phyloP scores from a whole-genome alignment of 2,113 vertebrate species.

The Arothron firmamentum region DNA sequence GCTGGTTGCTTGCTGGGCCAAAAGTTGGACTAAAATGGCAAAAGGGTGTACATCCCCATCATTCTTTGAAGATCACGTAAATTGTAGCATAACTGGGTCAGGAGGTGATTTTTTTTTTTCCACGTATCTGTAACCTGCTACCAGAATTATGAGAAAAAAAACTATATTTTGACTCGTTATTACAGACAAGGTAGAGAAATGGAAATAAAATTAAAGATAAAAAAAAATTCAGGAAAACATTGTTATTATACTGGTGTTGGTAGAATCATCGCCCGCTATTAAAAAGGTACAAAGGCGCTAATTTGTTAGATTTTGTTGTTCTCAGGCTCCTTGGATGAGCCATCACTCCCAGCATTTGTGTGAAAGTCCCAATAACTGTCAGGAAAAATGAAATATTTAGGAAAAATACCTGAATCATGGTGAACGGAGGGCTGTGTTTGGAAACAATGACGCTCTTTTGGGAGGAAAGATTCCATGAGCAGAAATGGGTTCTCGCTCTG shows the following conservation, averaged over 20 bases:
- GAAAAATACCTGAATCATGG: slow-evolving; percentile 62
- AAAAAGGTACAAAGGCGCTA: not conserved
- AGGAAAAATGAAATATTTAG: slow-evolving; percentile 50
- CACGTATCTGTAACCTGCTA: no score
- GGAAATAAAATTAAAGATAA: no score
- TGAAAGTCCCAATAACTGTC: slow-evolving; percentile 19
- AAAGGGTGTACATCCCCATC: not conserved
- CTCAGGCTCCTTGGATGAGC: not conserved
- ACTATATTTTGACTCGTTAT: no score
- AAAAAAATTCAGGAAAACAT: no score
- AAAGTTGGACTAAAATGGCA: not conserved
- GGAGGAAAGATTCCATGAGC: slow-evolving; percentile 65
- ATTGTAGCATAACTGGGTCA: not conserved
- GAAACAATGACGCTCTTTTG: slow-evolving; percentile 72
- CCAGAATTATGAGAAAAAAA: no score
- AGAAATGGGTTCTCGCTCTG: slow-evolving; percentile 55
- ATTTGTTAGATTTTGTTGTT: slow-evolving; percentile 1
- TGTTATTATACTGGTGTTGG: not conserved
- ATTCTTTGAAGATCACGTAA: not conserved
- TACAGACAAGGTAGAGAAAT: no score
- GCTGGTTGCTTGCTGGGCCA: not conserved
- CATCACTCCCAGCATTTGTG: slow-evolving; percentile 12
- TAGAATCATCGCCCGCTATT: not conserved
- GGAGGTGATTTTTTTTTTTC: no score
- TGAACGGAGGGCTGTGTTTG: slow-evolving; percentile 49